Evolutionary conservation across 1,140 invertebrate genomes (phyloP).

Genomic region (Pogonomyrmex californicus): DNA sequence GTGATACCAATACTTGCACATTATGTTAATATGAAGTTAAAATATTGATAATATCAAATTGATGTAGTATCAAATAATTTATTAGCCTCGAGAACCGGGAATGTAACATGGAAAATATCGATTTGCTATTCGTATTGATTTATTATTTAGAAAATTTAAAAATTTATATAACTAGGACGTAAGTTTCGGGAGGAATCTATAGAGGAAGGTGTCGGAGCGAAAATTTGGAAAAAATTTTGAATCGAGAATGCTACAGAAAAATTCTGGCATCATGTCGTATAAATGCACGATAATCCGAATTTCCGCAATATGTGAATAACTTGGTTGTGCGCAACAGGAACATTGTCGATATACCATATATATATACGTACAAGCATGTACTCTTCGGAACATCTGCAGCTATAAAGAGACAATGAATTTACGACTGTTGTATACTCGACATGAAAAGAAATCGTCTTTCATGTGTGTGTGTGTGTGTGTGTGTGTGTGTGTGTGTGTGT

Average conservation of each 20-base stretch:
- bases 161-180: not conserved
- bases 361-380: not conserved
- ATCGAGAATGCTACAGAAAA: constrained; percentile 27
- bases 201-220: not conserved
- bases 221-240: constrained; percentile 21
- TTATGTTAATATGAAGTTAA: not conserved
- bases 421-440: constrained; percentile 17
- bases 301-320: constrained; percentile 24
- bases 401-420: constrained; percentile 61
- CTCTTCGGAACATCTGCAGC: constrained; percentile 50
- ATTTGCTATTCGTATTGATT: not conserved
- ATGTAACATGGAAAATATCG: not conserved
- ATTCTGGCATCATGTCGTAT: constrained; percentile 29
- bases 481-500: too few species aligned
- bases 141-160: not conserved
- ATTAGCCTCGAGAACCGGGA: not conserved
- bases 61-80: not conserved
- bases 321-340: constrained; percentile 35
- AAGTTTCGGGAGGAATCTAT: not conserved
- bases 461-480: not conserved
- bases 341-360: constrained; percentile 10
- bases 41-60: not conserved
- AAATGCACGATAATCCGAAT: constrained; percentile 18
- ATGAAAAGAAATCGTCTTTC: constrained; percentile 24
- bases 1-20: not conserved